phyloP scores from a whole-genome alignment of 2,888 invertebrate genomes.

The Morpho helenor region DNA sequence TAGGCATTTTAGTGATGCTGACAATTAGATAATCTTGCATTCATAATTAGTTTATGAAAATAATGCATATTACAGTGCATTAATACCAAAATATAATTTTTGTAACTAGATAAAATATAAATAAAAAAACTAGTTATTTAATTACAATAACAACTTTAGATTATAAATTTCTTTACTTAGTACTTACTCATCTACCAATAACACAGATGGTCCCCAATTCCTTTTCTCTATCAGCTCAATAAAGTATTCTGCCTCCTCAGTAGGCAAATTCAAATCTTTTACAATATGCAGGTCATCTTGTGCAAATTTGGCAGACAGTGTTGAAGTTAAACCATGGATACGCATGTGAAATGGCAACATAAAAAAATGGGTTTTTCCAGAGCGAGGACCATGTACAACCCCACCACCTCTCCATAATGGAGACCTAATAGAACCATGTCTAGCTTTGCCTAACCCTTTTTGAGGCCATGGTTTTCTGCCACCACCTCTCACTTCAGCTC shows the following conservation, averaged over 20 bases:
- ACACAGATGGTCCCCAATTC: conserved; percentile 97
- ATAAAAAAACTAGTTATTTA: background rate
- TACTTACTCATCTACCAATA: conserved; percentile 94
- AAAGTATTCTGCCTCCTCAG: conserved; percentile 87
- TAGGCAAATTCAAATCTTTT: conserved; percentile 90
- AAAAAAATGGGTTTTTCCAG: conserved; percentile 94
- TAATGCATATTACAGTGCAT: no score
- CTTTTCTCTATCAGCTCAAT: conserved; percentile 89
- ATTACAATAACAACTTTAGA: no score
- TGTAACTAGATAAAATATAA: background rate
- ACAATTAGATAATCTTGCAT: no score
- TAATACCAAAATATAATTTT: background rate
- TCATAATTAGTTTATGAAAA: no score
- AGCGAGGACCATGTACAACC: conserved; percentile 92
- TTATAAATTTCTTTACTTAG: no score
- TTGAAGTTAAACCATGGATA: conserved; percentile 88
- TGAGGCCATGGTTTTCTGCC: conserved; percentile 98
- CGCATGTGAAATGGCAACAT: conserved; percentile 92
- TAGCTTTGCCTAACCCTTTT: conserved; percentile 93
- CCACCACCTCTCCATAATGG: conserved; percentile 93
- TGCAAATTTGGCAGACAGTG: conserved; percentile 93
- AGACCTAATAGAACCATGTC: conserved; percentile 95
- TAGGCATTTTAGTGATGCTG: no score
- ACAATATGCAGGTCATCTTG: conserved; percentile 98
- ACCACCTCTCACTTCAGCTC: conserved; percentile 93